Conservation (phyloP, 2,113 vertebrate genomes). For the Sapajus apella region DNA sequence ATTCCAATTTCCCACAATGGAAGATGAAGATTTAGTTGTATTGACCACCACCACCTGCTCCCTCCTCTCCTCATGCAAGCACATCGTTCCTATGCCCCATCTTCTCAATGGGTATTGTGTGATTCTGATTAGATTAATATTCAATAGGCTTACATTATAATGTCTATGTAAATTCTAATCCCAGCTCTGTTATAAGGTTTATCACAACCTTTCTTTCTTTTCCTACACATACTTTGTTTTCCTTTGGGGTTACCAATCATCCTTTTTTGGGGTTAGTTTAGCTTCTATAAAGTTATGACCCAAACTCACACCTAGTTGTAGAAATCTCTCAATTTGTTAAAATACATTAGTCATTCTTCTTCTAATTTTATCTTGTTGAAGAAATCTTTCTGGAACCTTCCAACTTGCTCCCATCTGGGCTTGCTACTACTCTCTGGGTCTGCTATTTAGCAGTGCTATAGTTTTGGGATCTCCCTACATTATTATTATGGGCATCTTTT, state of each 20-base stretch:
- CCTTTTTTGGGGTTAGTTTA: background rate
- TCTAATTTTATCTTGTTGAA: background rate
- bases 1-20: background rate
- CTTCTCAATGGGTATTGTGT: background rate
- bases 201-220: background rate
- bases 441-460: background rate
- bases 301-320: background rate
- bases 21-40: background rate
- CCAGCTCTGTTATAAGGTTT: background rate
- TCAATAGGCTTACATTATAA: background rate
- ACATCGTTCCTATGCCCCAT: background rate
- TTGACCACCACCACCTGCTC: background rate
- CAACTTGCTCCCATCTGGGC: background rate
- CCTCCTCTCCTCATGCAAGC: background rate
- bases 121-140: background rate
- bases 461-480: background rate
- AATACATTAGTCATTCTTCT: background rate
- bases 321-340: background rate
- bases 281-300: background rate
- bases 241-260: background rate
- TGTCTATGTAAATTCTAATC: background rate
- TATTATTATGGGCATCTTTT: background rate
- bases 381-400: background rate
- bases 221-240: background rate
- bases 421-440: background rate